Conservation (phyloP, 2,888 invertebrate genomes). For the Drosophila demipolita region DNA sequence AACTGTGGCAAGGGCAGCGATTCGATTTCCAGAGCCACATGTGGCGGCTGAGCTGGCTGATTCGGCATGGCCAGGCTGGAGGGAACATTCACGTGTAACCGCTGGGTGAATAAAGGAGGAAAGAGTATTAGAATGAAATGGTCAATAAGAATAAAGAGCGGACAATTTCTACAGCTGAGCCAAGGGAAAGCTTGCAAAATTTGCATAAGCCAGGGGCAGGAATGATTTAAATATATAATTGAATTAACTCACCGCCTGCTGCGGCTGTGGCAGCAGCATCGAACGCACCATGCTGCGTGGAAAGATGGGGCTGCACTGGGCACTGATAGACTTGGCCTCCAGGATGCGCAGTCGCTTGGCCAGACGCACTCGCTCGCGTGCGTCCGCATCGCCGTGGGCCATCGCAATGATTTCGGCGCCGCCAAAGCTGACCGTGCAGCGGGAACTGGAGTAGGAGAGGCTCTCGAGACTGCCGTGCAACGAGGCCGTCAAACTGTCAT, state of each 20-base stretch:
- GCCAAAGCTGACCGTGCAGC: slow-evolving; percentile 84
- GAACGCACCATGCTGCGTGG: slow-evolving; percentile 74
- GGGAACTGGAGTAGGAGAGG: slow-evolving; percentile 84
- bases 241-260: slow-evolving; percentile 52
- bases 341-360: slow-evolving; percentile 83
- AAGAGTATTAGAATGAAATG: background rate
- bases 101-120: slow-evolving; percentile 25
- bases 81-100: slow-evolving; percentile 73
- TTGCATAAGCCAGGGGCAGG: background rate
- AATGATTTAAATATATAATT: background rate
- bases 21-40: slow-evolving; percentile 68
- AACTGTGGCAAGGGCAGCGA: slow-evolving; percentile 51
- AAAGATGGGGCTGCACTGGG: slow-evolving; percentile 84
- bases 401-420: slow-evolving; percentile 78
- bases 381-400: slow-evolving; percentile 69
- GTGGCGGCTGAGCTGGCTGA: slow-evolving; percentile 24
- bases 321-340: slow-evolving; percentile 85
- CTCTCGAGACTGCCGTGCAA: slow-evolving; percentile 84
- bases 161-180: background rate
- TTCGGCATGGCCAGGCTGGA: slow-evolving; percentile 68
- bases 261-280: slow-evolving; percentile 53
- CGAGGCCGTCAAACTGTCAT: slow-evolving; percentile 83
- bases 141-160: background rate
- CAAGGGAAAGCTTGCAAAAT: background rate
- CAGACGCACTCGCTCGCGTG: slow-evolving; percentile 67